A percentile compares a stretch with the other conserved stretches of the same genome.
phyloP scores from a whole-genome alignment of 2,797 vertebrate species.

The Falco peregrinus region DNA sequence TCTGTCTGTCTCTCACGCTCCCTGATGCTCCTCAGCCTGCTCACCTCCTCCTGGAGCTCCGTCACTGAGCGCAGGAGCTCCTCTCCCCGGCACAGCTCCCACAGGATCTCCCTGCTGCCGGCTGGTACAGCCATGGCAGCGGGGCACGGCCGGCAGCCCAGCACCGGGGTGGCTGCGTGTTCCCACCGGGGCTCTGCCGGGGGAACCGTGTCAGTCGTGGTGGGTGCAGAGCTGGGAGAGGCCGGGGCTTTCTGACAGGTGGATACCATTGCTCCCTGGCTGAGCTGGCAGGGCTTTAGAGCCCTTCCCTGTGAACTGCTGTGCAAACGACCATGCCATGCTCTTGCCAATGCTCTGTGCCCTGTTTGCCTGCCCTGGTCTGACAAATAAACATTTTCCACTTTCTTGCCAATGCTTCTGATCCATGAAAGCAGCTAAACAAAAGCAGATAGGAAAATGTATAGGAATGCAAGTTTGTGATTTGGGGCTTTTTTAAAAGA shows the following conservation, averaged over 20 bases:
- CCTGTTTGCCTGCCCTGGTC: not conserved
- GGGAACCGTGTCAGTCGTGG: not conserved
- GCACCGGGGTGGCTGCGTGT: too few relatives aligned
- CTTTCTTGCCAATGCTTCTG: not conserved
- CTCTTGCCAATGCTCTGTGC: not conserved
- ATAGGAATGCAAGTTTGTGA: not conserved
- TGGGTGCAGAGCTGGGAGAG: not conserved
- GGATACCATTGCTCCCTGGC: not conserved
- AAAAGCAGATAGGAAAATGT: not conserved
- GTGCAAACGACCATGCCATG: too few relatives aligned
- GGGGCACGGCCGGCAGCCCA: not conserved
- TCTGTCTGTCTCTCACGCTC: not conserved
- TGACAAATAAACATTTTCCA: slow-evolving; percentile 20
- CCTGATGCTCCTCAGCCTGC: not conserved
- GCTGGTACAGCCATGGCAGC: not conserved
- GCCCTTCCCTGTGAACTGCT: not conserved
- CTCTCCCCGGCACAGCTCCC: not conserved
- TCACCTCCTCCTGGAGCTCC: not conserved
- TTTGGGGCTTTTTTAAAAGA: not conserved
- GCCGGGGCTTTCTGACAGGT: not conserved
- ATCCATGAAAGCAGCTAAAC: not conserved
- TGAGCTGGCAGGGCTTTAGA: not conserved
- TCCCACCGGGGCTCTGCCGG: not conserved
- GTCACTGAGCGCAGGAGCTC: not conserved
- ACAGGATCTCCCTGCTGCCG: not conserved